A percentile compares a stretch with the other conserved stretches of the same genome.
Evolutionary conservation across 2,888 invertebrate species (phyloP).

Genomic region (Smittia aterrima): DNA sequence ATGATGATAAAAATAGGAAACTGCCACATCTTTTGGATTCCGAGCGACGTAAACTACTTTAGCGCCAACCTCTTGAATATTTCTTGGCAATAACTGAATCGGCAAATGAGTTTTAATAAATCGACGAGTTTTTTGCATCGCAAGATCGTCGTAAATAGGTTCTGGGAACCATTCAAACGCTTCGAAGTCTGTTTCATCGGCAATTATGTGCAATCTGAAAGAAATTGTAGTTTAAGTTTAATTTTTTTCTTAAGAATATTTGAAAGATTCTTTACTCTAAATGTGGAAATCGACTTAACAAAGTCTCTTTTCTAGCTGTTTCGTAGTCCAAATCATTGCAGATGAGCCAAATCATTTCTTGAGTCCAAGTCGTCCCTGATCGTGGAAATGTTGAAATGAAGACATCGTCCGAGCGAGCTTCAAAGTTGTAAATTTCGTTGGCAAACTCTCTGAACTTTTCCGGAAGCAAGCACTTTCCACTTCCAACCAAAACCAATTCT

Average conservation of each 20-base stretch:
- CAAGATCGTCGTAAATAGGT: not conserved
- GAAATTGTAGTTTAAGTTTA: not conserved
- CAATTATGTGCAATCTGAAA: not conserved
- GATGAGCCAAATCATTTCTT: constrained; percentile 77
- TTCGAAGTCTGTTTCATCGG: not conserved
- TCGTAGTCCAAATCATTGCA: constrained; percentile 72
- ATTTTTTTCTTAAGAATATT: not conserved
- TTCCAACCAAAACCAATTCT: not conserved
- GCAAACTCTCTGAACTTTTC: constrained; percentile 67
- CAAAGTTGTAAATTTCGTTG: constrained; percentile 66
- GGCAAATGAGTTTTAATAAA: constrained; percentile 71
- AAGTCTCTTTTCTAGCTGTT: constrained; percentile 55
- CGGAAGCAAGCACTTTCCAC: constrained; percentile 48
- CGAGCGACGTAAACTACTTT: constrained; percentile 76
- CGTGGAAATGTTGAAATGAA: constrained; percentile 77
- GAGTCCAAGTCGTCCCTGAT: constrained; percentile 77
- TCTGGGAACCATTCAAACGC: too few relatives aligned
- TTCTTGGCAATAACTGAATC: constrained; percentile 67
- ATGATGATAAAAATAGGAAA: constrained; percentile 79
- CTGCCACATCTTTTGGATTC: constrained; percentile 81
- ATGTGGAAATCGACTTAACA: not conserved
- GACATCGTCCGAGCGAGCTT: constrained; percentile 64
- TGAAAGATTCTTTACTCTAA: too few relatives aligned
- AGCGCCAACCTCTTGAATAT: constrained; percentile 57
- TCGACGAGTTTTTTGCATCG: constrained; percentile 43